Conservation (phyloP, 2,888 invertebrate species). For the Polyommatus iphigenia region DNA sequence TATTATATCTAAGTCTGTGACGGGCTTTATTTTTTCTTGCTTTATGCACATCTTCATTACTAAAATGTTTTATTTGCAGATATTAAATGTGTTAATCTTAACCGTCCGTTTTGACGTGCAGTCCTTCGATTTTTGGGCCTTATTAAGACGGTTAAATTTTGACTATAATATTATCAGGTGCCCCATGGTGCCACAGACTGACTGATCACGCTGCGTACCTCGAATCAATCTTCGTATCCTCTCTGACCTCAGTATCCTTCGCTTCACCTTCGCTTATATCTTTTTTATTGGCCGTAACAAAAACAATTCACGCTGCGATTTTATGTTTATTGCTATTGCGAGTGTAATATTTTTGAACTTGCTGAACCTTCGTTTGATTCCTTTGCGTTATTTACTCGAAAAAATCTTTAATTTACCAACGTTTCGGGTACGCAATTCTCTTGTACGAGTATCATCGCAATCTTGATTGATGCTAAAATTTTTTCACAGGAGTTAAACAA, state of each 20-base stretch:
- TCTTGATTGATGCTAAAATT: background rate
- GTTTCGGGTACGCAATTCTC: background rate
- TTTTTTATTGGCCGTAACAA: conserved; percentile 22
- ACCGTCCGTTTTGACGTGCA: background rate
- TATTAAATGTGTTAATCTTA: background rate
- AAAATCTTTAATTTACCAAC: background rate
- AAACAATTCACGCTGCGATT: conserved; percentile 19
- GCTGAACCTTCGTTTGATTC: background rate
- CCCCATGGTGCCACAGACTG: conserved; percentile 1
- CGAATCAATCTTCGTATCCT: conserved; percentile 17
- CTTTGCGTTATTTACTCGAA: background rate
- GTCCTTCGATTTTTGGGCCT: background rate
- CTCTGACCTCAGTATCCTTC: conserved; percentile 20
- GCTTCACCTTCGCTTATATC: conserved; percentile 19
- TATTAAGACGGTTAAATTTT: background rate
- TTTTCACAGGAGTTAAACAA: background rate
- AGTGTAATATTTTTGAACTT: background rate
- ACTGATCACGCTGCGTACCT: background rate
- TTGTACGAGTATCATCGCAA: background rate
- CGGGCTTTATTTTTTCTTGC: background rate
- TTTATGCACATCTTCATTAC: background rate
- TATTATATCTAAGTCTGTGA: too few relatives aligned
- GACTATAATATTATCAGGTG: background rate
- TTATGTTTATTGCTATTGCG: conserved; percentile 19
- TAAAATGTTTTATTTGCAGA: background rate